phyloP scores from a whole-genome alignment of 2,113 vertebrate species.

The Pseudorectes ferrugineus region DNA sequence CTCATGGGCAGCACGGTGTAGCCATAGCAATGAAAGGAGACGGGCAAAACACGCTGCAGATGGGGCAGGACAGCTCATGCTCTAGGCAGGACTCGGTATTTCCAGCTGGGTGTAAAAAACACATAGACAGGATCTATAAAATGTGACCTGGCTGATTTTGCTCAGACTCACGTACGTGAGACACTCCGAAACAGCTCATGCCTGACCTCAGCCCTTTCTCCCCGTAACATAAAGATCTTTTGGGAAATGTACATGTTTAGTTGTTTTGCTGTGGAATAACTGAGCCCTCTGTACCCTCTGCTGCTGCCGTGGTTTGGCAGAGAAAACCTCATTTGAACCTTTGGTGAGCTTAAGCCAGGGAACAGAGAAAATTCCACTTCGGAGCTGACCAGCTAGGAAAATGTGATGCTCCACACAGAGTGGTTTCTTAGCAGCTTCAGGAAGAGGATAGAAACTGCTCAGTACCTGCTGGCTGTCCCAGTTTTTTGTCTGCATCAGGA shows the following conservation, averaged over 20 bases:
- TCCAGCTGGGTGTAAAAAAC: neutral
- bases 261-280: constrained; percentile 36
- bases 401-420: constrained; percentile 38
- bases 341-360: constrained; percentile 21
- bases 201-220: neutral
- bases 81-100: neutral
- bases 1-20: rapidly evolving
- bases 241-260: constrained; percentile 17
- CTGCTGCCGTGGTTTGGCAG: constrained; percentile 35
- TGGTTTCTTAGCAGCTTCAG: constrained; percentile 44
- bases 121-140: constrained; percentile 5
- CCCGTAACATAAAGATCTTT: neutral
- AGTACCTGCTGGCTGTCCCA: constrained; percentile 38
- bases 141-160: neutral
- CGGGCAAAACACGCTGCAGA: neutral
- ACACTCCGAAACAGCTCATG: neutral
- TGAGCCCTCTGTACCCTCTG: constrained; percentile 33
- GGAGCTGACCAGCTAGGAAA: constrained; percentile 50
- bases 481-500: constrained; percentile 15
- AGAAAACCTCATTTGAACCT: constrained; percentile 10
- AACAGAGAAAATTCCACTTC: constrained; percentile 57
- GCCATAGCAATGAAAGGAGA: neutral
- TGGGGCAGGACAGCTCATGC: neutral
- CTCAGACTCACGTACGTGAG: neutral
- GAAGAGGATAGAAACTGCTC: constrained; percentile 10